Base-by-base conservation (phyloP, 2,113 vertebrate genomes). In the Rhombomys opimus region DNA sequence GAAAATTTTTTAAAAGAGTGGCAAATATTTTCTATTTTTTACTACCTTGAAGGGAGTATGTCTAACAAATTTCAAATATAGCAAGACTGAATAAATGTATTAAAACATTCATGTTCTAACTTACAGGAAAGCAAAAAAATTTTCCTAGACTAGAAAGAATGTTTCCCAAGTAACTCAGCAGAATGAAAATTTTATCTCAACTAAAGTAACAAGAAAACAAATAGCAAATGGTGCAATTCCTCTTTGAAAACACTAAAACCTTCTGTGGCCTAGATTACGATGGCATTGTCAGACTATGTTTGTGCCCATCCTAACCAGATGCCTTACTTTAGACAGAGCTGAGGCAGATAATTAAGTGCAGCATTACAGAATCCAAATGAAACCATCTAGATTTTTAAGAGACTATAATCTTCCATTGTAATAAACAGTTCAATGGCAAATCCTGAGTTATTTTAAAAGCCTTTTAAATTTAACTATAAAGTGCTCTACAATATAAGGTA, bases 101-200 rank as follows among this genome's bases (percentile, higher is more conserved):
- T 76, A 91, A 20, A 65, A 95, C 61, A 15, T 92, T 90, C 63
- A 22, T 65, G 70, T 17, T 72, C n/a, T 84, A 76, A 54, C 35
- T 67, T 97, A 93, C 81, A 93, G 27, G 14, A 94, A 97, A 97
- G 38, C 15, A 76, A 87, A 90, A 35, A 88, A 92, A 22, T 73
- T n/a, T 93, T 87, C n/a, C 54, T 77, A 30, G 12, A 54, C 5
- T 87, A 84, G 61, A 89, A 91, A 89, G 41, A 4, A 7, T 52
- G 84, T 52, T 86, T 96, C 70, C 82, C n/a, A 96, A 94, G 81
- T 72, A 95, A 96, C 86, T 73, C 67, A 84, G 54, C 11, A 94
- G 90, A 92, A 78, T 70, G 7, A 1, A 93, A 87, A 89, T 95
- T 94, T 80, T 76, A 41, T 89, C 20, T 89, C 32, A n/a, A 95